These are phyloP conservation scores for Nettapus auritus DNA, from an alignment of 2,113 vertebrate genomes.

Conservation along the genomic window DNA sequence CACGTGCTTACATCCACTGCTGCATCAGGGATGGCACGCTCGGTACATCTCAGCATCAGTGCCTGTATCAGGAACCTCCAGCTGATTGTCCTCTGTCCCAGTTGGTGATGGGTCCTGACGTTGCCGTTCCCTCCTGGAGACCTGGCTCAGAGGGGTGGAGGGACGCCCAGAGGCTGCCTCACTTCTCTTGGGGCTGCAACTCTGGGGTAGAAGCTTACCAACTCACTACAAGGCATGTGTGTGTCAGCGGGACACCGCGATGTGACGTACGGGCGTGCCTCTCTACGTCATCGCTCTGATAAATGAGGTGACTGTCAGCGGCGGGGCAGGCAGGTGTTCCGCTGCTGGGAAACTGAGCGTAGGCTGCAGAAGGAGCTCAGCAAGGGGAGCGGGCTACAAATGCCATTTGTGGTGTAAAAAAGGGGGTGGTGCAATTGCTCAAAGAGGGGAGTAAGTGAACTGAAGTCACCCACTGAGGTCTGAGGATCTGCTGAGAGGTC, in stretches of 20 bases:
- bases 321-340: neutral
- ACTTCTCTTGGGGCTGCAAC: neutral
- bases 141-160: neutral
- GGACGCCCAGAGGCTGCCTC: neutral
- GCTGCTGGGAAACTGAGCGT: neutral
- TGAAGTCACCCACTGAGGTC: neutral
- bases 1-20: neutral
- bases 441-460: neutral
- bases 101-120: neutral
- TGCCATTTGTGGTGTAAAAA: neutral
- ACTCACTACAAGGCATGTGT: accelerated
- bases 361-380: neutral
- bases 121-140: neutral
- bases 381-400: neutral
- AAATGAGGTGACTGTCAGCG: neutral
- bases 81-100: neutral
- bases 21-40: neutral
- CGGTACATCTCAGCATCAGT: neutral
- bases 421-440: neutral
- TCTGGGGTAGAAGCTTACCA: neutral
- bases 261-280: neutral
- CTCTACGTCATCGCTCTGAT: neutral
- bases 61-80: neutral
- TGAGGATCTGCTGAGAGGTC: neutral
- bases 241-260: neutral